Base-by-base conservation (phyloP, 2,113 vertebrate species). In the Syngnathoides biaculeatus region DNA sequence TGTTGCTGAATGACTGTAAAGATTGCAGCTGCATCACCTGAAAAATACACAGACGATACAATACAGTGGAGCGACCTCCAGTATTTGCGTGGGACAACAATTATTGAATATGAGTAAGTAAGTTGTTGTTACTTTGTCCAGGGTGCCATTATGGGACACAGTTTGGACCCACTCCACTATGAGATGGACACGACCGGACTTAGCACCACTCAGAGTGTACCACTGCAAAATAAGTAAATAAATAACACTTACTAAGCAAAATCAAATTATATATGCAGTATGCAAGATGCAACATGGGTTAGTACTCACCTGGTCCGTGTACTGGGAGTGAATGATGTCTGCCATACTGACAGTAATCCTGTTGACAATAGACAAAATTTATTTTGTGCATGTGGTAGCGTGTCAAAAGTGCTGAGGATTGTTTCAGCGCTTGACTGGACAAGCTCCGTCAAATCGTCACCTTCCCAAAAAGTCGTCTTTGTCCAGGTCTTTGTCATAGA, bases 391-490 rank as follows among this genome's bases (percentile, higher is more conserved):
- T 42, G 59, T 62, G 27, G 39, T 11, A 9, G 58, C 10, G 3
- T 8, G 7, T 17, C 5, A 62, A 43, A 26, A 15, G 22, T 62
- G 13, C 60, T 59, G 57, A 20, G 35, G 30, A 2, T 0, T 57
- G 20, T 8, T 43, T 24, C 39, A 35, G 13, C 30, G 12, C 6
- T 64, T 35, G 63, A 35, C 0, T 30, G 43, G 39, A 70, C 19
- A 64, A n/a, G 14, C 52, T 12, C 20, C 24, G 55, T 6, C 0
- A 19, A n/a, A 42, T 72, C 77, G 85, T 83, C 80, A 95, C 95
- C 94, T 93, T 84, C 95, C 95, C 78, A 97, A 83, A 80, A 94
- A 95, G 78, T 97, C 95, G 67, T 97, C 95, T 79, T 91, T 92
- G 77, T 95, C 94, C 71, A 97, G 83, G 79, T 96, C 95, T 87